A percentile compares a stretch with the other conserved stretches of the same genome.
Evolutionary conservation across 2,888 invertebrate species (phyloP).

Genomic region (Ceraclea dissimilis): DNA sequence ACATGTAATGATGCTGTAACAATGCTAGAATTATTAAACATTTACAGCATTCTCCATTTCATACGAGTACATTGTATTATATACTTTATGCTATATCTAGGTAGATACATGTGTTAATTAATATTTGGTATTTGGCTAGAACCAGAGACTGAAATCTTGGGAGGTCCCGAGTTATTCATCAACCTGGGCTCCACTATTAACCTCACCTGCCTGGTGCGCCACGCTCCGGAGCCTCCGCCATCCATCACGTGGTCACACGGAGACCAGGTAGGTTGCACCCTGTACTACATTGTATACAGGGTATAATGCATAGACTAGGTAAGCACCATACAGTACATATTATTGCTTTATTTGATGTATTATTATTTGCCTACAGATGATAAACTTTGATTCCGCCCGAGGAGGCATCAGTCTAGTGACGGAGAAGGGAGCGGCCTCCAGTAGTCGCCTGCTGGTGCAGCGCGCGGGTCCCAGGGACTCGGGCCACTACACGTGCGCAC

Average conservation of each 20-base stretch:
- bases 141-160: slow-evolving; percentile 73
- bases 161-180: slow-evolving; percentile 75
- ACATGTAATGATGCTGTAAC: too few relatives aligned
- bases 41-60: too few relatives aligned
- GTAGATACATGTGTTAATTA: too few relatives aligned
- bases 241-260: slow-evolving; percentile 81
- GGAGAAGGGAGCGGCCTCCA: slow-evolving; percentile 76
- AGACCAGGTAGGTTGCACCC: slow-evolving; percentile 48
- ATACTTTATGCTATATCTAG: too few relatives aligned
- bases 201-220: slow-evolving; percentile 75
- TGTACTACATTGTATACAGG: neutral
- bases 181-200: slow-evolving; percentile 85
- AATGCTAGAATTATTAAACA: too few relatives aligned
- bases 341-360: too few relatives aligned
- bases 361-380: slow-evolving; percentile 50
- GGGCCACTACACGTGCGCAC: slow-evolving; percentile 75
- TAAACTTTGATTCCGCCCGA: slow-evolving; percentile 84
- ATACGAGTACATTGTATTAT: too few relatives aligned
- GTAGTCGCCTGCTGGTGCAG: slow-evolving; percentile 75
- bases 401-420: slow-evolving; percentile 84
- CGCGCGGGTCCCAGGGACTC: slow-evolving; percentile 73
- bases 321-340: too few relatives aligned
- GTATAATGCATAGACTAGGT: too few relatives aligned
- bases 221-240: slow-evolving; percentile 77
- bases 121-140: slow-evolving; percentile 41